Evolutionary conservation across 1,140 invertebrate genomes (phyloP), one percentile per base, ranked within the genome.

Genomic region (Cotesia glomerata): DNA sequence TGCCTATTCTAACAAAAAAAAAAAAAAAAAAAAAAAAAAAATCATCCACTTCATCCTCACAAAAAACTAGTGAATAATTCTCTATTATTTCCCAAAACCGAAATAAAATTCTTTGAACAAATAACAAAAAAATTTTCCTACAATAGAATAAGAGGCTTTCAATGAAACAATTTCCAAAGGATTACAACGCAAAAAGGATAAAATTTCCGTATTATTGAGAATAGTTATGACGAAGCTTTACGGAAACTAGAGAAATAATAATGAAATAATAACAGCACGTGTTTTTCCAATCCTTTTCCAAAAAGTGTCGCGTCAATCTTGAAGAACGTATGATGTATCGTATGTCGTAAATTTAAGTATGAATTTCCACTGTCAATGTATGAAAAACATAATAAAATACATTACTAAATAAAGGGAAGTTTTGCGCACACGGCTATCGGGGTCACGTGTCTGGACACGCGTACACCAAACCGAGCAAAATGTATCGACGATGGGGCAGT

Each of bases 381-480:
- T 4, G 39, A 49, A 34, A 54, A 14, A 49, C 16, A 32, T 54
- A 39, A 54, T 52, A 49, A 67, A 26, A 14, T 26, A n/a, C 32
- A n/a, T 51, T 51, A 65, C 49, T 45, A 14, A 45, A n/a, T n/a
- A 51, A 16, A 32, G 49, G 65, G 39, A 54, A 39, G 16, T 36
- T 62, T 34, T n/a, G 39, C n/a, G 49, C 34, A 65, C 18, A 52
- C 8, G 32, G 14, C 49, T 18, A 66, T 66, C 32, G 4, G 18
- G 51, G 65, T 67, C 65, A 67, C 65, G 65, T 67, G 65, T 52
- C 65, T 5, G 5, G 63, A 16, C 65, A 67, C 65, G 65, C 65
- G 65, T n/a, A 18, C 32, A 49, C 13, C 16, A 67, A 67, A 54
- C 65, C 4, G 32, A 52, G 49, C 14, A 49, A 49, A 54, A 67